These are phyloP conservation scores for Halichoerus grypus DNA, from an alignment of 2,113 vertebrate genomes.

Conservation along the genomic window DNA sequence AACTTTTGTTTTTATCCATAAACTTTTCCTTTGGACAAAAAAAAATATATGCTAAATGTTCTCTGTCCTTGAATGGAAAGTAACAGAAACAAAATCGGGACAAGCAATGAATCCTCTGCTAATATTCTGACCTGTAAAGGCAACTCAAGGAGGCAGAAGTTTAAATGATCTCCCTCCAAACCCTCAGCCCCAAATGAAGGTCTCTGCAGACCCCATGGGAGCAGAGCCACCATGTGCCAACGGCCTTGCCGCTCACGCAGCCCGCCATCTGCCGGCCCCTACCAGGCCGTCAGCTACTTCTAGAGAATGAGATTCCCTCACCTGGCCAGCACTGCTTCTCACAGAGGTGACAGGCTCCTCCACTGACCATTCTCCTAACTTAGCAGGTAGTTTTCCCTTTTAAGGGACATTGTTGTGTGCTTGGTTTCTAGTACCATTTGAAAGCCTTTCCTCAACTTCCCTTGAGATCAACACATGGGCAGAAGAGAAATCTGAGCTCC, in stretches of 20 bases:
- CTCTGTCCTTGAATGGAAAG: neutral
- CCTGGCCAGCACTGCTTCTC: neutral
- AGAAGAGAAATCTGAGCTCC: neutral
- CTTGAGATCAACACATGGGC: neutral
- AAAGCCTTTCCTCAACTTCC: neutral
- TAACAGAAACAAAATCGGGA: neutral
- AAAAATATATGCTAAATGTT: neutral
- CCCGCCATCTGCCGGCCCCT: neutral
- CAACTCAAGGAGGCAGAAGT: neutral
- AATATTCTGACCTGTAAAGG: neutral
- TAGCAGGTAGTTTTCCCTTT: neutral
- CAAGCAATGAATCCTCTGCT: neutral
- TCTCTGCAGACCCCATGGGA: neutral
- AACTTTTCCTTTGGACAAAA: slow-evolving; percentile 57
- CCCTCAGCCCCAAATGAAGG: fast-evolving
- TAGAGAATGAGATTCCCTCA: neutral
- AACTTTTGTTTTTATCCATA: slow-evolving; percentile 10
- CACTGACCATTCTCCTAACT: neutral
- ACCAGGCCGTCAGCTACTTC: neutral
- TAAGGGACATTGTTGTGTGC: neutral
- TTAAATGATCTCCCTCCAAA: neutral
- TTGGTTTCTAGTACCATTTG: slow-evolving; percentile 25
- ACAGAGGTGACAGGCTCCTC: neutral
- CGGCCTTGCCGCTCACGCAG: no score
- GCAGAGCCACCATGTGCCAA: no score